A percentile compares a stretch with the other conserved stretches of the same genome.
Evolutionary conservation across 2,113 vertebrate species (phyloP).

Genomic region (Sardina pilchardus): DNA sequence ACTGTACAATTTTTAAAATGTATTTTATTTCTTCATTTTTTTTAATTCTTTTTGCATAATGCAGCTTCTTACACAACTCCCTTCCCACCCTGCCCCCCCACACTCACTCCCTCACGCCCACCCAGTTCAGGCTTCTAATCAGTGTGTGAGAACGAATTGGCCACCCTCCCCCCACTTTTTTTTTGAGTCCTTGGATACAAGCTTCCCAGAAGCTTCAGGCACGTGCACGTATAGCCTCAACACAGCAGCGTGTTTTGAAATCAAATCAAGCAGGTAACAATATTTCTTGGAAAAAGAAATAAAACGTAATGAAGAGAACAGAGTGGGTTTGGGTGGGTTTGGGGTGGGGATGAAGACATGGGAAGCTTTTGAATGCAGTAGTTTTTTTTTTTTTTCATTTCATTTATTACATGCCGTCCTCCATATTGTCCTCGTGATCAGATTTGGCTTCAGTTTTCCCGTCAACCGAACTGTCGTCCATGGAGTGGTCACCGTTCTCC

Average conservation of each 20-base stretch:
- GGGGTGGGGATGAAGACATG: conserved; percentile 47
- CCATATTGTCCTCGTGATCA: conserved; percentile 96
- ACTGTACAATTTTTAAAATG: conserved; percentile 95
- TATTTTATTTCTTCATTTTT: conserved; percentile 71
- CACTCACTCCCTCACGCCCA: conserved; percentile 31
- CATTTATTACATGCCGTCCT: conserved; percentile 92
- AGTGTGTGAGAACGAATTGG: conserved; percentile 69
- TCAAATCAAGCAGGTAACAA: conserved; percentile 87
- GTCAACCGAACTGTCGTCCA: conserved; percentile 99
- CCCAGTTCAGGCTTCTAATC: conserved; percentile 83
- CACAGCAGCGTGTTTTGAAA: conserved; percentile 84
- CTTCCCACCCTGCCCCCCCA: conserved; percentile 66
- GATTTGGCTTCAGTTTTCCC: conserved; percentile 99
- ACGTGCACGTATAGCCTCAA: conserved; percentile 96
- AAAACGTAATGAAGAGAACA: conserved; percentile 47
- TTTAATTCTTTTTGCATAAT: conserved; percentile 90
- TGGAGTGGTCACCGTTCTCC: conserved; percentile 95
- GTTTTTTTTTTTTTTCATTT: too few species aligned
- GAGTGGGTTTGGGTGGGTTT: conserved; percentile 22
- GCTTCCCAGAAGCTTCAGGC: conserved; percentile 98
- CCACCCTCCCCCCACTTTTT: conserved; percentile 50
- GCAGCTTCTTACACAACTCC: conserved; percentile 93
- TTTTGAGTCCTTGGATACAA: conserved; percentile 82
- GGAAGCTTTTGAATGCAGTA: conserved; percentile 85
- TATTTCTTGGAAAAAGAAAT: conserved; percentile 79